phyloP scores from a whole-genome alignment of 2,797 vertebrate genomes.

The Lerista edwardsae region DNA sequence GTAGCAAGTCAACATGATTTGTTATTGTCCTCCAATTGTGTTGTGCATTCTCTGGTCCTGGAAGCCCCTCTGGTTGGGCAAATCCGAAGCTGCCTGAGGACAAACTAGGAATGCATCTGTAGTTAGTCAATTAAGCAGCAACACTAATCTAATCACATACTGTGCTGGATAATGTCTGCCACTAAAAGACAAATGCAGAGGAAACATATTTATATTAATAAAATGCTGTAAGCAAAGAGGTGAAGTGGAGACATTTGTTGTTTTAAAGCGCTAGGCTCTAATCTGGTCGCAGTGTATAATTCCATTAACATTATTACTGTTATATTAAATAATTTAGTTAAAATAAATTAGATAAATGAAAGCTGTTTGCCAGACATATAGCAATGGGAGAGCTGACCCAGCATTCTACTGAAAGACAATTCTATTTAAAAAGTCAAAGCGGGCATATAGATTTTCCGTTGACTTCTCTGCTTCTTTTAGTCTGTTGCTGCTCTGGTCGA shows the following conservation, averaged over 20 bases:
- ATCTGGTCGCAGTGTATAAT: slow-evolving; percentile 33
- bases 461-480: neutral
- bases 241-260: slow-evolving; percentile 53
- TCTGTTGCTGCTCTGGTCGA: neutral
- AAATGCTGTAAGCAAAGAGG: slow-evolving; percentile 40
- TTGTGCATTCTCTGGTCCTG: neutral
- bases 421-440: slow-evolving; percentile 23
- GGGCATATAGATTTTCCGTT: neutral
- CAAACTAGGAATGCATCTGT: slow-evolving; percentile 20
- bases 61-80: neutral
- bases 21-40: neutral
- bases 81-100: slow-evolving; percentile 3
- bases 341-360: slow-evolving; percentile 1
- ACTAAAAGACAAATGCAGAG: slow-evolving; percentile 53
- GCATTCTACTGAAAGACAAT: neutral
- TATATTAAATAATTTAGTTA: slow-evolving; percentile 27
- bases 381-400: neutral
- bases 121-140: slow-evolving; percentile 47
- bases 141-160: slow-evolving; percentile 47
- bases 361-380: slow-evolving; percentile 15
- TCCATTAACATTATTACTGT: slow-evolving; percentile 31
- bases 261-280: slow-evolving; percentile 50
- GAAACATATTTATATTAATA: slow-evolving; percentile 45
- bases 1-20: neutral
- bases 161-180: slow-evolving; percentile 43